Evolutionary conservation across 2,113 vertebrate species (phyloP).

Genomic region (Turdus rufiventris): DNA sequence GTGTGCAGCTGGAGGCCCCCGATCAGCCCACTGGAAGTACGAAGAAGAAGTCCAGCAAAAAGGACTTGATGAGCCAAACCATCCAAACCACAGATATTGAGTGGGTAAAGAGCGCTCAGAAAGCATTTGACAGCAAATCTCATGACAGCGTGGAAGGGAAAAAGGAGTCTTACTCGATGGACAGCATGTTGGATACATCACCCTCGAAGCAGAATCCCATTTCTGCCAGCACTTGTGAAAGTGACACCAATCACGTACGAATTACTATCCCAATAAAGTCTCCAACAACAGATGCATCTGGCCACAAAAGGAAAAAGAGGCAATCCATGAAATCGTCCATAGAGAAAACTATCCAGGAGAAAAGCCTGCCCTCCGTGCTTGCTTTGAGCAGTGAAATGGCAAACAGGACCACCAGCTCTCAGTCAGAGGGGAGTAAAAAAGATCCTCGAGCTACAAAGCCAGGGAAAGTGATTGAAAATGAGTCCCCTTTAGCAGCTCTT

Average conservation of each 20-base stretch:
- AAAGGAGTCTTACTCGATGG: conserved; percentile 77
- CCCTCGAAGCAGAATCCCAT: conserved; percentile 67
- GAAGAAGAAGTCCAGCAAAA: conserved; percentile 92
- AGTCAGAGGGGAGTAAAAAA: conserved; percentile 80
- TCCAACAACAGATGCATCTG: conserved; percentile 67
- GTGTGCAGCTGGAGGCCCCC: conserved; percentile 77
- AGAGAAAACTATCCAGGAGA: conserved; percentile 79
- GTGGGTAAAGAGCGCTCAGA: conserved; percentile 86
- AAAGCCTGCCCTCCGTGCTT: conserved; percentile 73
- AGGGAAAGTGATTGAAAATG: conserved; percentile 71
- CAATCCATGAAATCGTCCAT: conserved; percentile 80
- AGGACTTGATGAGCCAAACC: conserved; percentile 80
- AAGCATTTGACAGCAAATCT: conserved; percentile 77
- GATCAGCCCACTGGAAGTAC: conserved; percentile 81
- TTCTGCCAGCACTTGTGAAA: conserved; percentile 73
- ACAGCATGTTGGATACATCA: conserved; percentile 47
- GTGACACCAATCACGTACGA: conserved; percentile 71
- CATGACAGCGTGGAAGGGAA: conserved; percentile 80
- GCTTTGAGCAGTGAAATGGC: conserved; percentile 73
- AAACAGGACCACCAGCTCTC: conserved; percentile 70
- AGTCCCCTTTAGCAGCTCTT: conserved; percentile 51
- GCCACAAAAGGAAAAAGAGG: conserved; percentile 87
- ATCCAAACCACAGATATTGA: conserved; percentile 78
- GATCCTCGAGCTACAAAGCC: conserved; percentile 74
- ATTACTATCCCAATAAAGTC: conserved; percentile 84